A percentile compares a stretch with the other conserved stretches of the same genome.
phyloP scores from a whole-genome alignment of 2,113 vertebrate species.

The Setophaga petechia region DNA sequence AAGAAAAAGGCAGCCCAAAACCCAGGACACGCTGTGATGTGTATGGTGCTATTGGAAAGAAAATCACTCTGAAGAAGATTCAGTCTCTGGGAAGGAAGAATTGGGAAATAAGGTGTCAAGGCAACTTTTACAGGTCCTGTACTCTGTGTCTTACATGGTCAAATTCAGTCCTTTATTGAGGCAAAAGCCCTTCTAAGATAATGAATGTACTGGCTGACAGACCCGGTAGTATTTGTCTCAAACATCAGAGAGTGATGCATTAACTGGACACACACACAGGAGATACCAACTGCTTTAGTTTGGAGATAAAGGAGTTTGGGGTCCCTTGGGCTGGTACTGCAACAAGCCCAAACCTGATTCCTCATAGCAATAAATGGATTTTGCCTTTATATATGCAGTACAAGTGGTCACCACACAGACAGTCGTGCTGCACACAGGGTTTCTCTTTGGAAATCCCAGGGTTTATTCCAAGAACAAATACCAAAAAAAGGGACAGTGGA shows the following conservation, averaged over 20 bases:
- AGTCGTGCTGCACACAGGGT: fast-evolving
- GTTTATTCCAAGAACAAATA: neutral
- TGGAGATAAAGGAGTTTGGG: neutral
- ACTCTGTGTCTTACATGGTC: neutral
- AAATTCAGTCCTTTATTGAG: neutral
- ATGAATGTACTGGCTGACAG: neutral
- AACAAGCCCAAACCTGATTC: neutral
- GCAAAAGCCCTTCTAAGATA: neutral
- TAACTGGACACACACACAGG: neutral
- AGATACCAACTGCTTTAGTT: neutral
- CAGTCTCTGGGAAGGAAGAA: neutral
- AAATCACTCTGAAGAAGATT: neutral
- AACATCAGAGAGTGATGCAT: neutral
- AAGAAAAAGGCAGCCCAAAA: neutral
- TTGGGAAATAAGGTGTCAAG: neutral
- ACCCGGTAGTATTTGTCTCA: neutral
- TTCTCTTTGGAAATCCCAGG: neutral
- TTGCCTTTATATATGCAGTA: neutral
- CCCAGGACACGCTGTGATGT: neutral
- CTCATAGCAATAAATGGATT: neutral
- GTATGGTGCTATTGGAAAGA: fast-evolving
- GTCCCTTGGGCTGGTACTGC: neutral
- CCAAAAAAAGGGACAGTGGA: neutral
- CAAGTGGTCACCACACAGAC: neutral
- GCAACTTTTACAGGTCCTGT: neutral